Conservation (phyloP, 2,888 invertebrate species). For the Cylloceria caligata region DNA sequence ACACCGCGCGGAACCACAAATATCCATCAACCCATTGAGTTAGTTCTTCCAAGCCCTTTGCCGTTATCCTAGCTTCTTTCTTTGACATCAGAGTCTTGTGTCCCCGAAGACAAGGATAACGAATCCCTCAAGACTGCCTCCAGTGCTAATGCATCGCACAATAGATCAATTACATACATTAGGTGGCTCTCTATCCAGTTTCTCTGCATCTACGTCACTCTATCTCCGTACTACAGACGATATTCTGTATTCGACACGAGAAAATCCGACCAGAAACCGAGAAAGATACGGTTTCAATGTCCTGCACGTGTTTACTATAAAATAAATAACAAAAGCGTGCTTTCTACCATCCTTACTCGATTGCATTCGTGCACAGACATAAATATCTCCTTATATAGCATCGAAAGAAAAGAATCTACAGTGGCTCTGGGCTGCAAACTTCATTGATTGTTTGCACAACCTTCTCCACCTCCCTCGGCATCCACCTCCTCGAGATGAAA, state of each 20-base stretch:
- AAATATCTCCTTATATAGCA: constrained; percentile 42
- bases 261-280: constrained; percentile 4
- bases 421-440: constrained; percentile 70
- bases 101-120: constrained; percentile 70
- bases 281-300: constrained; percentile 20
- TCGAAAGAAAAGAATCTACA: constrained; percentile 56
- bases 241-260: constrained; percentile 16
- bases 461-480: constrained; percentile 63
- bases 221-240: not conserved
- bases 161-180: constrained; percentile 84
- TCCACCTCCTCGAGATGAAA: constrained; percentile 61
- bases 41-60: constrained; percentile 64
- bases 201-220: constrained; percentile 28
- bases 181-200: constrained; percentile 71
- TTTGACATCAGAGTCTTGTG: constrained; percentile 53
- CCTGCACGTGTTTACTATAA: constrained; percentile 12
- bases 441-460: constrained; percentile 76
- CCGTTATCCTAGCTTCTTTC: constrained; percentile 66
- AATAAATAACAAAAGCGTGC: not conserved
- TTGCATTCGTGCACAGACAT: constrained; percentile 13
- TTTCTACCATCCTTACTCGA: constrained; percentile 3
- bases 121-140: constrained; percentile 73
- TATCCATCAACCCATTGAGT: constrained; percentile 71
- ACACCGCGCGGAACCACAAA: constrained; percentile 26
- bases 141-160: constrained; percentile 82